Conservation (phyloP, 2,888 invertebrate species). For the Galeruca laticollis region DNA sequence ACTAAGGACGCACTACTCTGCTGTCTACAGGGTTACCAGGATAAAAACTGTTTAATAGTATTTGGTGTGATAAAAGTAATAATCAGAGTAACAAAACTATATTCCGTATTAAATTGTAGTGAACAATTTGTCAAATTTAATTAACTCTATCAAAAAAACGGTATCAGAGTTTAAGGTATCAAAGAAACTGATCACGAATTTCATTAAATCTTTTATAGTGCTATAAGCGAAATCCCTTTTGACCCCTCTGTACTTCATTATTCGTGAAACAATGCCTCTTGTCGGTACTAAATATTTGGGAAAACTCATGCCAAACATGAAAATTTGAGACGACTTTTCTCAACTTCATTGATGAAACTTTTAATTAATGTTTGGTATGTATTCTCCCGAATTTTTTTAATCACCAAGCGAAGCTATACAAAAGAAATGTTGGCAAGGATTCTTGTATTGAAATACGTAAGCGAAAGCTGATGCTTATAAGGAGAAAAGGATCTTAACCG, state of each 20-base stretch:
- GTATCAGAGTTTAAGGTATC: no score
- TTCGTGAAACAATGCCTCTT: not conserved
- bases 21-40: no score
- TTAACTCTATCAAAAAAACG: no score
- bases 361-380: conserved; percentile 10
- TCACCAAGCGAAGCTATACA: not conserved
- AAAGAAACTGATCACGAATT: not conserved
- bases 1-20: no score
- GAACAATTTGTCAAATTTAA: no score
- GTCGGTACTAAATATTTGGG: conserved; percentile 2
- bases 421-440: not conserved
- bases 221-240: not conserved
- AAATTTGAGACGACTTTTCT: conserved; percentile 4
- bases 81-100: no score
- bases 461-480: not conserved
- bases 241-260: not conserved
- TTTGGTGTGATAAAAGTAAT: no score
- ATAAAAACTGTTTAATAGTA: no score
- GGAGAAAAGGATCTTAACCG: not conserved
- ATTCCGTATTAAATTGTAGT: no score
- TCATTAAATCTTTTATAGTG: not conserved
- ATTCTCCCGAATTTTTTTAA: not conserved
- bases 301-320: conserved; percentile 1
- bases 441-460: not conserved
- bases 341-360: conserved; percentile 5